These are phyloP conservation scores for Threskiornis aethiopicus DNA, from an alignment of 2,797 vertebrate species.

Conservation along the genomic window DNA sequence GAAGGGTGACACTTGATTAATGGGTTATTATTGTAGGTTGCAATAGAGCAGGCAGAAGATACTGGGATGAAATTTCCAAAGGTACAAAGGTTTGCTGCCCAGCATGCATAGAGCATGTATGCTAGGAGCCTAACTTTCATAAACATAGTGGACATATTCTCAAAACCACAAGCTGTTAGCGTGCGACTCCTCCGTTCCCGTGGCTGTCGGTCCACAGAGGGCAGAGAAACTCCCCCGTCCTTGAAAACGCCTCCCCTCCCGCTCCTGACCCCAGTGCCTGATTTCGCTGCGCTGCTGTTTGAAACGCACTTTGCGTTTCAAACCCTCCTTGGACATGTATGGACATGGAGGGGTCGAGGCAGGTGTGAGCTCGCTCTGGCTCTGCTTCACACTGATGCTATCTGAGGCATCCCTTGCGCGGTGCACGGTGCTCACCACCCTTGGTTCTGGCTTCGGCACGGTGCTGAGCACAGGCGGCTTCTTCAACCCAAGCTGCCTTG, in stretches of 20 bases:
- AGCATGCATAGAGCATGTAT: neutral
- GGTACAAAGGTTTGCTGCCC: neutral
- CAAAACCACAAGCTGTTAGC: neutral
- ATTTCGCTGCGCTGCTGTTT: neutral
- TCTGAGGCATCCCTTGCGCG: neutral
- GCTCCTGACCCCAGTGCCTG: too few relatives aligned
- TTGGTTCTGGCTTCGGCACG: neutral
- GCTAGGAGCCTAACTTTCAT: neutral
- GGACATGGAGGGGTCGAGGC: neutral
- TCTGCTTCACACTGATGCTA: neutral
- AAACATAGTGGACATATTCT: rapidly evolving
- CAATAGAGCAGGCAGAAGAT: slow-evolving; percentile 5
- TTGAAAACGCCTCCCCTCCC: neutral
- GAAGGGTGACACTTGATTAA: slow-evolving; percentile 57
- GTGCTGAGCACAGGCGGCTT: neutral
- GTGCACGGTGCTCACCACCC: too few relatives aligned
- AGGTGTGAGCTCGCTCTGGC: neutral
- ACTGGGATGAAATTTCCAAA: neutral
- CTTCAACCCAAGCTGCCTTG: neutral
- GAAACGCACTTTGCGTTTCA: neutral
- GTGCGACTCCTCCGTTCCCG: rapidly evolving
- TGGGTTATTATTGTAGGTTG: slow-evolving; percentile 43
- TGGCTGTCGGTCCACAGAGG: rapidly evolving
- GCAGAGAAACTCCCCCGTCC: neutral
- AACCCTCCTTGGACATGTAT: neutral